Base-by-base conservation (phyloP, 2,797 vertebrate genomes). In the Chloroceryle inda region DNA sequence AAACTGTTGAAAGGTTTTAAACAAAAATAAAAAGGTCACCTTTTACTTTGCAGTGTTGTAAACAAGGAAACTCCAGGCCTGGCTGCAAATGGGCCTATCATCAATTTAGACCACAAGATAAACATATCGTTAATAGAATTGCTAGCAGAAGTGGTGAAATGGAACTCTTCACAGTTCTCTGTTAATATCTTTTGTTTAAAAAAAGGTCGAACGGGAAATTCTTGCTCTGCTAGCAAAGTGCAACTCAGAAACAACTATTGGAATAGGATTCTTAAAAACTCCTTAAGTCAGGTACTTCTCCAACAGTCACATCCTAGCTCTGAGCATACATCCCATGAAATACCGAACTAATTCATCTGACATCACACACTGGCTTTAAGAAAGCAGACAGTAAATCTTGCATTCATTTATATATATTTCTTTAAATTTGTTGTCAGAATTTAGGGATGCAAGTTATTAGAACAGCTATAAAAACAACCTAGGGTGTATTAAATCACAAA, bases 1-100 rank as follows among this genome's bases (percentile, higher is more conserved):
- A 96, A 97, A 98, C 97, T 98, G 96, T 96, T 97, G 96, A 97
- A 96, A 96, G 95, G 82, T 94, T 98, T 97, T 90, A 95, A 97
- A 96, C 85, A 96, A 95, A 96, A 96, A 95, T 94, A 85, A 85
- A 95, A 97, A 73, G 77, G 92, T 97, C 89, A 96, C 80, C 87
- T 97, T 97, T 97, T 96, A 97, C 92, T 97, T 97, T 84, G 80
- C 95, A 93, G 75, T 84, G 78, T 62, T 96, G 94, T 96, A 98
- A 97, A 97, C 91, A 95, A 92, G 95, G 85, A 95, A 95, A 64
- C 96, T 94, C 66, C 92, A 97, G 96, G 94, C 96, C 97, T 90
- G 72, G 10, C 96, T 96, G 87, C 88, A 97, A 97, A 97, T 77
- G 88, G 96, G 76, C 95, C 96, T 96, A 94, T 92, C 94, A 97